A percentile compares a stretch with the other conserved stretches of the same genome.
phyloP scores from a whole-genome alignment of 2,888 invertebrate species.

The Dendrolimus houi region DNA sequence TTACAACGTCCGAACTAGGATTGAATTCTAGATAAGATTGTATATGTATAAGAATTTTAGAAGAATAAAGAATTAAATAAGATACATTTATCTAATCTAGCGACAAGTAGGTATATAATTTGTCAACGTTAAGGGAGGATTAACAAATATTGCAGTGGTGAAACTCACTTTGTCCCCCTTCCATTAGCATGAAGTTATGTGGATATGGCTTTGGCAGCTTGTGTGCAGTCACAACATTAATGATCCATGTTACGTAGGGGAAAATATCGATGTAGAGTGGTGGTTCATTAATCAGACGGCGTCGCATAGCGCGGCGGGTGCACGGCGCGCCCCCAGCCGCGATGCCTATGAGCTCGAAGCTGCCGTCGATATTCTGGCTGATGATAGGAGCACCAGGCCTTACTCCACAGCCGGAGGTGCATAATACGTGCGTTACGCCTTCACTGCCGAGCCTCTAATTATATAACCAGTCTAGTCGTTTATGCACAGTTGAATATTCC shows the following conservation, averaged over 20 bases:
- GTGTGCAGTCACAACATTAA: constrained; percentile 49
- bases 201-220: constrained; percentile 49
- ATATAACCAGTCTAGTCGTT: neutral
- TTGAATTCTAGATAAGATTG: too few relatives aligned
- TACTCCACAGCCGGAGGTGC: constrained; percentile 57
- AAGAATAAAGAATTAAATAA: too few relatives aligned
- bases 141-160: neutral
- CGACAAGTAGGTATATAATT: too few relatives aligned
- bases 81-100: too few relatives aligned
- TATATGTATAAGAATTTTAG: too few relatives aligned
- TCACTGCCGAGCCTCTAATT: constrained; percentile 42
- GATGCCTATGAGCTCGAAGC: constrained; percentile 50
- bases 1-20: too few relatives aligned
- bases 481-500: too few relatives aligned
- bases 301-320: constrained; percentile 36
- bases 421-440: constrained; percentile 51
- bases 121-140: too few relatives aligned
- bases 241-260: constrained; percentile 54
- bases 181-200: constrained; percentile 36
- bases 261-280: constrained; percentile 57
- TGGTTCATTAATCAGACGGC: constrained; percentile 43
- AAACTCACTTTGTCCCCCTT: constrained; percentile 33
- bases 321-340: constrained; percentile 47
- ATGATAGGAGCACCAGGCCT: constrained; percentile 53
- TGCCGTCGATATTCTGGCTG: constrained; percentile 40